Conservation (phyloP, 2,888 invertebrate genomes). For the Himalopsyche japonica region DNA sequence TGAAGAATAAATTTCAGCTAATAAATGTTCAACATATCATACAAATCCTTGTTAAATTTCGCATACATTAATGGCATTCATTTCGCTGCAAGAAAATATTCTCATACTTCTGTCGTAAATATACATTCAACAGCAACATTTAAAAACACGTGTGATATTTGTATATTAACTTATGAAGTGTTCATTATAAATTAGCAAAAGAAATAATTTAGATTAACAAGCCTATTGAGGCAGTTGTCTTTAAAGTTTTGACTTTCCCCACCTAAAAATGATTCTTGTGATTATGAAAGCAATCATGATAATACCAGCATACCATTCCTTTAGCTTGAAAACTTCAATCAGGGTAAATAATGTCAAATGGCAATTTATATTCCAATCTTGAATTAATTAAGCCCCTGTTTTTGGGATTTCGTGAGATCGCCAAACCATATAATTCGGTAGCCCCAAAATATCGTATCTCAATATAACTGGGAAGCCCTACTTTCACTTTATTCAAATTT, state of each 20-base stretch:
- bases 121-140: too few species aligned
- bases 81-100: too few species aligned
- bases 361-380: conserved; percentile 10
- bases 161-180: too few species aligned
- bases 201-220: too few species aligned
- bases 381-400: conserved; percentile 1
- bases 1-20: too few species aligned
- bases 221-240: too few species aligned
- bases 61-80: too few species aligned
- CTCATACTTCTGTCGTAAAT: too few species aligned
- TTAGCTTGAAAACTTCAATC: background rate
- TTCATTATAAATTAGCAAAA: too few species aligned
- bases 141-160: too few species aligned
- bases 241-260: background rate
- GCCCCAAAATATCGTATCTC: background rate
- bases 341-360: background rate
- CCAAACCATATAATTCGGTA: background rate
- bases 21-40: too few species aligned
- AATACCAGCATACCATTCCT: background rate
- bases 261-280: background rate
- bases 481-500: background rate
- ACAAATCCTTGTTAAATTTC: too few species aligned
- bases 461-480: background rate
- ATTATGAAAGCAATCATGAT: background rate
- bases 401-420: background rate